Evolutionary conservation across 2,888 invertebrate genomes (phyloP), one percentile per base, ranked within the genome.

Genomic region (Acrobasis consociella): DNA sequence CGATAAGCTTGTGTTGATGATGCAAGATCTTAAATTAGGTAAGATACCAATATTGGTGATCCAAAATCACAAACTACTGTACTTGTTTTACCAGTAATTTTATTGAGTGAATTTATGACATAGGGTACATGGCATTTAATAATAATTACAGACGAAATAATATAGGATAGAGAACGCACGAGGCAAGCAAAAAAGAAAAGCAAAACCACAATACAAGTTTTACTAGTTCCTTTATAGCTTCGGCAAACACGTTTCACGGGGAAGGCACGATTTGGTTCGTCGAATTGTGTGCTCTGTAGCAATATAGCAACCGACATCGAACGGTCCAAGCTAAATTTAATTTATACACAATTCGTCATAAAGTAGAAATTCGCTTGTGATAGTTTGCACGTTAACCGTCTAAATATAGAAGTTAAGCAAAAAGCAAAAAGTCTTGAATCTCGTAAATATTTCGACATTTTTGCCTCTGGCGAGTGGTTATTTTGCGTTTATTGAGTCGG

Each of bases 361-460:
- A 75, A 84, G 86, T 79, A 73, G 67, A 78, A 75, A 78, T 75
- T 88, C 70, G 76, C 72, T 73, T 78, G 81, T 59, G 65, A 65
- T 67, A 76, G 69, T 71, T 75, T 65, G 74, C 75, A 77, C 71
- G 76, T 77, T 77, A 74, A 69, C 67, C 68, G 71, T 72, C 77
- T 80, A 80, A 83, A 83, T 84, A 80, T 81, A 81, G 79, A 75
- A 76, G 69, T 74, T 75, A 83, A 83, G 81, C 82, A 86, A 87
- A 75, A 83, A 83, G 81, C 82, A 86, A 87, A 87, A 88, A 83
- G 81, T 78, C 76, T 80, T 68, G 71, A 75, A 79, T 78, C 83
- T 85, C 81, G 82, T 88, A 86, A 88, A 87, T 80, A 87, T 86
- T 88, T 86, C 84, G 82, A 82, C 83, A 86, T 85, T 84, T 86